These are phyloP conservation scores for Poeciliopsis prolifica DNA, from an alignment of 2,113 vertebrate genomes.

Conservation along the genomic window DNA sequence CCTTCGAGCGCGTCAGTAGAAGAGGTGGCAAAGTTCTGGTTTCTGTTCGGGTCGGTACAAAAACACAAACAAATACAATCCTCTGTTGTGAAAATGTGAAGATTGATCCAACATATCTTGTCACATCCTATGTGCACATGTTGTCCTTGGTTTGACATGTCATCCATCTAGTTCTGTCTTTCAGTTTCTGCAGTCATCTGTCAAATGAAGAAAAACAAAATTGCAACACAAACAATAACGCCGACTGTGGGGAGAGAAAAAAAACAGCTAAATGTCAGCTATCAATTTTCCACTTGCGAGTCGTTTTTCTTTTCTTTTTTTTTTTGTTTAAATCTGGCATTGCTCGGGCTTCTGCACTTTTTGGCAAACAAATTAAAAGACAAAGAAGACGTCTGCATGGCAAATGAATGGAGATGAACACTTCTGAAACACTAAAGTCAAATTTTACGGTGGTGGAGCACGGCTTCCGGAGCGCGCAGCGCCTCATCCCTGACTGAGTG, in stretches of 20 bases:
- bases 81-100: neutral
- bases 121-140: neutral
- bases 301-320: neutral
- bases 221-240: neutral
- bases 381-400: neutral
- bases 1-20: neutral
- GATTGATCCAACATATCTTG: neutral
- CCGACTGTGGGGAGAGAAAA: neutral
- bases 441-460: neutral
- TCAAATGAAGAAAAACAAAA: slow-evolving; percentile 6
- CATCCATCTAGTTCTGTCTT: neutral
- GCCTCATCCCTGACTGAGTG: slow-evolving; percentile 14
- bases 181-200: neutral
- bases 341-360: neutral
- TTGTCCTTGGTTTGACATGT: slow-evolving; percentile 6
- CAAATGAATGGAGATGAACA: neutral
- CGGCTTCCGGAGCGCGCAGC: neutral
- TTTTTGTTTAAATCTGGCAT: neutral
- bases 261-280: neutral
- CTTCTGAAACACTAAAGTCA: neutral
- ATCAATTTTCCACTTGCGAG: neutral
- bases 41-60: neutral
- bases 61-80: neutral
- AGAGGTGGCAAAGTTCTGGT: neutral
- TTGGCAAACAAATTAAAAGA: neutral